Percentiles rank a stretch among this genome's conserved stretches.
Evolutionary conservation across 2,797 vertebrate species (phyloP).

Genomic region (Meriones psammophilus): DNA sequence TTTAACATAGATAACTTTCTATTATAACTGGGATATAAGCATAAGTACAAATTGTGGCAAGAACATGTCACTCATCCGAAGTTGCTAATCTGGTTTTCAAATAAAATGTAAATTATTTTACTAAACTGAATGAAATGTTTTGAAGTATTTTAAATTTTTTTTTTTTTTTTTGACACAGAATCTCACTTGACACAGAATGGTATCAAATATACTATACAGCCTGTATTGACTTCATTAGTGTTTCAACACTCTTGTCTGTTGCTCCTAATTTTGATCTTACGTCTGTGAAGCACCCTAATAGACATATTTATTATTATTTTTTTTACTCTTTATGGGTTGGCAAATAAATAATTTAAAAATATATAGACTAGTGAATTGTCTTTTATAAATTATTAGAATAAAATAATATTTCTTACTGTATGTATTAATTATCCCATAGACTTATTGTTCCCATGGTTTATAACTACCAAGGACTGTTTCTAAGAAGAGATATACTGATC

Average conservation of each 20-base stretch:
- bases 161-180: background rate
- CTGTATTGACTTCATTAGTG: background rate
- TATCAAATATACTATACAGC: background rate
- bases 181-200: background rate
- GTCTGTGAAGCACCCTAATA: background rate
- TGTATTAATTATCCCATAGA: background rate
- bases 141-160: background rate
- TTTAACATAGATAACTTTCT: background rate
- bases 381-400: slow-evolving; percentile 22
- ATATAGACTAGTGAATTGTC: background rate
- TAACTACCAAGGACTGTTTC: background rate
- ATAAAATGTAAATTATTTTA: background rate
- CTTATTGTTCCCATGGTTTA: background rate
- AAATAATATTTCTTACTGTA: background rate
- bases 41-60: background rate
- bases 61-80: background rate
- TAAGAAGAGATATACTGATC: background rate
- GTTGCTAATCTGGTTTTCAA: background rate
- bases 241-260: background rate
- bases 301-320: no score
- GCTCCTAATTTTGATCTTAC: background rate
- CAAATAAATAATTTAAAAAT: background rate
- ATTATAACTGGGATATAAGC: slow-evolving; percentile 13
- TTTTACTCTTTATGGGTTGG: background rate
- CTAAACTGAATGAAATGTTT: background rate